A percentile compares a stretch with the other conserved stretches of the same genome.
Evolutionary conservation across 2,888 invertebrate genomes (phyloP).

Genomic region (Lasioglossum villosulum): DNA sequence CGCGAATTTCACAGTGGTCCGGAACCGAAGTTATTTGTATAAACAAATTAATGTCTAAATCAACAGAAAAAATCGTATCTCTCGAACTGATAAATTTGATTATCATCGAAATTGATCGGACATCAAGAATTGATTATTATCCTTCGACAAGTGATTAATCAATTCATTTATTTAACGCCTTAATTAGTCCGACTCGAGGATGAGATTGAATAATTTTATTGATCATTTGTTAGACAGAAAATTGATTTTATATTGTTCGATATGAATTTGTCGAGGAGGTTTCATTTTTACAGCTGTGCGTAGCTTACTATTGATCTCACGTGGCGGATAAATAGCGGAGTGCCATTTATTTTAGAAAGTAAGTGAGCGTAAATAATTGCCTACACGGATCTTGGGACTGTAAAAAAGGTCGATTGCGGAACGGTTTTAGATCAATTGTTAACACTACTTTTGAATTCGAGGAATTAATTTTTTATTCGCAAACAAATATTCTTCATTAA

Average conservation of each 20-base stretch:
- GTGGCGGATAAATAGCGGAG: not conserved
- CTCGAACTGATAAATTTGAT: not conserved
- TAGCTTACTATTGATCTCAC: not conserved
- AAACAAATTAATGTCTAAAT: not conserved
- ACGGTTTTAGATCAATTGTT: not conserved
- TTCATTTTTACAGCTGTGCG: not conserved
- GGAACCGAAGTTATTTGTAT: not conserved
- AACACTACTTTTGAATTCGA: not conserved
- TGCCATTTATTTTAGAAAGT: not conserved
- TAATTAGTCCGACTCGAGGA: not conserved
- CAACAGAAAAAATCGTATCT: not conserved
- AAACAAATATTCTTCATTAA: not conserved
- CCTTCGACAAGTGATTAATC: not conserved
- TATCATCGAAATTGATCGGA: not conserved
- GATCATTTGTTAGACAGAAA: not conserved
- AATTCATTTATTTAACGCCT: not conserved
- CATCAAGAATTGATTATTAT: not conserved
- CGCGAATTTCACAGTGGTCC: not conserved
- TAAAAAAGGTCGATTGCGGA: not conserved
- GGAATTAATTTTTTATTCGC: not conserved
- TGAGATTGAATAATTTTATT: not conserved
- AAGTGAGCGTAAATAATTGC: not conserved
- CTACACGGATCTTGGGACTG: not conserved
- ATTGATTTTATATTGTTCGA: not conserved
- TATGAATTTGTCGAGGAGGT: not conserved